Base-by-base conservation (phyloP, 2,888 invertebrate species). In the Cheilosia pagana region DNA sequence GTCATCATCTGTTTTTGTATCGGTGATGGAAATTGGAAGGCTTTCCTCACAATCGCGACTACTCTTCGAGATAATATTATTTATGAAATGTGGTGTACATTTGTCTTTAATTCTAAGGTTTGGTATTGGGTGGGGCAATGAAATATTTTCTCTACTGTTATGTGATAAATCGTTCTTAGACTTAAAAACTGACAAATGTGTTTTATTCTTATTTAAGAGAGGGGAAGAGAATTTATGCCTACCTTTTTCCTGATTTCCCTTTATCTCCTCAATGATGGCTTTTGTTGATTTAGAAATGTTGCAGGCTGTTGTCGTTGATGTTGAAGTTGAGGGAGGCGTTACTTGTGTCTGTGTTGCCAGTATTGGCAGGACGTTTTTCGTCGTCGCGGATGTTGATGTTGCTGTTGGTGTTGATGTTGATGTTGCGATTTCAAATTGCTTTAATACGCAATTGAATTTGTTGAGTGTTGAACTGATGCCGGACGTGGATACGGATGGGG, bases 101-200 rank as follows among this genome's bases (percentile, higher is more conserved):
- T 71, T 81, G 31, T 70, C 53, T 57, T 31, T 67, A 65, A 65
- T 57, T 45, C 39, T 65, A 45, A 67, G 48, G 52, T 45, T 50
- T 50, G 43, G 16, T 45, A 4, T 85, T 85, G 85, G 85, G 85
- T 85, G 85, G 85, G 75, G 65, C 75, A 85, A 85, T 81, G 85
- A 81, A 85, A 85, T 85, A 85, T 81, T 45, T 62, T 85, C 75
- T 75, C 75, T 75, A 76, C 75, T 75, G 70, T 55, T 81, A 75
- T 43, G 71, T 59, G 68, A 59, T 55, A 45, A 12, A 71, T 81
- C 57, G 31, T 59, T 79, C 57, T 59, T 48, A 72, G 65, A 31
- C 75, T 85, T 81, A 81, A 85, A 81, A 81, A 81, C 85, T 85
- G 81, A 85, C 81, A 85, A 85, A 85, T 76, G 81, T 75, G 53